Evolutionary conservation across 2,888 invertebrate species (phyloP), one percentile per base, ranked within the genome.

Genomic region (Drosophila flavopinicola): DNA sequence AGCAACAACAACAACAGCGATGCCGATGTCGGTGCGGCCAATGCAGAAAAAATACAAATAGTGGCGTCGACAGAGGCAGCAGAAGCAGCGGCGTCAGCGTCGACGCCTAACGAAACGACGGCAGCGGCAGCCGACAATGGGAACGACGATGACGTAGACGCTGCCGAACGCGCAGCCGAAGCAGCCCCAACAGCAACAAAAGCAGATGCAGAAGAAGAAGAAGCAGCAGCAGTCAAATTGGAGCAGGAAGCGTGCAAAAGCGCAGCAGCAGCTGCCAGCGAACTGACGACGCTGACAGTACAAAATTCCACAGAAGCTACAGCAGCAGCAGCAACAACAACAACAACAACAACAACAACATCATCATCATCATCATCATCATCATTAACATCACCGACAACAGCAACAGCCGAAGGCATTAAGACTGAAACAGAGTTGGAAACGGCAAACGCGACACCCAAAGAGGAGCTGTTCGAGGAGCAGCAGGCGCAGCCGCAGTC

Each of bases 231-330:
- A 29, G 66, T 75, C 24, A 70, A 75, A 71, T 37, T 71, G 38
- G 75, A 75, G 59, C 75, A 75, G 65, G 75, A 67, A 66, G 33
- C 47, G 17, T 51, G 37, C 20, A 69, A 65, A 59, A 64, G 37
- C 20, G 44, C 39, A 45, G 61, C 44, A 33, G 24, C 37, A 33
- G 29, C 37, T 10, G 32, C 30, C 15, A 17, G 20, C 11, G 47
- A 47, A 44, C 58, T 60, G 58, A 52, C 51, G 56, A 47, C 32
- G 30, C 32, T 30, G 10, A 10, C 57, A 9, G 23, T 48, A 39
- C 20, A 39, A 41, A 17, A 35, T 53, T 30, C 20, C 57, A 30
- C 20, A 41, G 45, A 60, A 30, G 33, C 56, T 49, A 56, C 33
- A 10, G 33, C 48, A 41, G 32, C 5, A 39, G 27, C 38, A 48